Conservation (phyloP, 37 sponge, comb jelly and placozoan species). For the Ephydatia muelleri region DNA sequence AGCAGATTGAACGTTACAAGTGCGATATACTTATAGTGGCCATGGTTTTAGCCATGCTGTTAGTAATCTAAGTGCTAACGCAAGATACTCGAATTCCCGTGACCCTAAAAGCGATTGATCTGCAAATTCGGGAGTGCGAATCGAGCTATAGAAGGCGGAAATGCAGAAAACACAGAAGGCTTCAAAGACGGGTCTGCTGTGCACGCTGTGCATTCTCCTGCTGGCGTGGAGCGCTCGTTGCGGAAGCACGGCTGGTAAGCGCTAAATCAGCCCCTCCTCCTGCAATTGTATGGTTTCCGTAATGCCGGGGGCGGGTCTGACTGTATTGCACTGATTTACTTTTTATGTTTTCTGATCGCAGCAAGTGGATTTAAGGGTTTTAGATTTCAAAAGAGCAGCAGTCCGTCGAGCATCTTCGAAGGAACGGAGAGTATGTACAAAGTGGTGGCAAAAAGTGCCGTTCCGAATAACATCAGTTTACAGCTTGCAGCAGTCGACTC, state of each 20-base stretch:
- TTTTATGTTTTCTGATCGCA: too few species aligned
- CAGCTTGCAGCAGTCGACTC: conserved; percentile 23
- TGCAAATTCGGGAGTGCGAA: neutral
- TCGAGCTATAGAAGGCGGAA: neutral
- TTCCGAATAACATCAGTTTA: conserved; percentile 32
- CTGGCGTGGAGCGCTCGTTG: neutral
- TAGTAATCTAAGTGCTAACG: neutral
- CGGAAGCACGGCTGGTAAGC: neutral
- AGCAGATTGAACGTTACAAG: neutral
- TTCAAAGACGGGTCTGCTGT: neutral
- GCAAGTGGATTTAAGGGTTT: conserved; percentile 14
- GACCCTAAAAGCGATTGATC: neutral
- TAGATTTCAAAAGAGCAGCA: conserved; percentile 46
- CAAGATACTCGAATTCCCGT: neutral
- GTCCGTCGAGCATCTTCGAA: conserved; percentile 47
- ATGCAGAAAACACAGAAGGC: neutral
- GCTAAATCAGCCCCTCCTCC: conserved; percentile 5
- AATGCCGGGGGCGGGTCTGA: neutral
- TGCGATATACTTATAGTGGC: neutral
- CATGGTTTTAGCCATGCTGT: neutral
- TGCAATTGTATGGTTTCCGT: neutral
- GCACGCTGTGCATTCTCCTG: neutral
- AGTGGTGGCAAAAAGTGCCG: conserved; percentile 55
- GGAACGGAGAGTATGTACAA: conserved; percentile 50
- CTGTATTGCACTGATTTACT: too few species aligned